A percentile compares a stretch with the other conserved stretches of the same genome.
Evolutionary conservation across 2,113 vertebrate species (phyloP).

Genomic region (Capricornis sumatraensis): DNA sequence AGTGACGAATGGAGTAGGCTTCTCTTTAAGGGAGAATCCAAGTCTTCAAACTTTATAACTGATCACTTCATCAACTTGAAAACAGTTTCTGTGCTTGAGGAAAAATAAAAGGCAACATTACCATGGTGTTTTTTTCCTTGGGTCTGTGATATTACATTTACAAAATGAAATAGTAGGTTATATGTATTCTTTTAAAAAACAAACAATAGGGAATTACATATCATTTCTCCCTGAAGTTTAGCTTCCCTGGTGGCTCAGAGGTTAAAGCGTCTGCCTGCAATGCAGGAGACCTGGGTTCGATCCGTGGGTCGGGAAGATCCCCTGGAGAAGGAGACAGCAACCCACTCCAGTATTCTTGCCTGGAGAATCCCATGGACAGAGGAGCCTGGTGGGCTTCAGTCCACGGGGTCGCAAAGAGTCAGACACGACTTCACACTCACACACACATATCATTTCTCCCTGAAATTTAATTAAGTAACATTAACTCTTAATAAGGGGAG

Average conservation of each 20-base stretch:
- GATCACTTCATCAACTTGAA: slow-evolving; percentile 1
- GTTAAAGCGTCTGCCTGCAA: too few species aligned
- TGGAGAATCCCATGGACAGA: too few species aligned
- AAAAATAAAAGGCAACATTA: background rate
- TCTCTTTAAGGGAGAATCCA: background rate
- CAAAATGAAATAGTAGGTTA: background rate
- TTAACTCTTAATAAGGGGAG: background rate
- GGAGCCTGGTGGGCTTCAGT: too few species aligned
- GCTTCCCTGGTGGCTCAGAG: too few species aligned
- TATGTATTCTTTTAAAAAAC: slow-evolving; percentile 36
- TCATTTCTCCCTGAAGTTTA: background rate
- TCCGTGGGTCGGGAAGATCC: too few species aligned
- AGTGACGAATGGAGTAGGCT: background rate
- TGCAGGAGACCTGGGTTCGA: too few species aligned
- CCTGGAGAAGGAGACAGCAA: too few species aligned
- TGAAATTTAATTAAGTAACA: slow-evolving; percentile 8
- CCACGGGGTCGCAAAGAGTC: too few species aligned
- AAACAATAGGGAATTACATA: background rate
- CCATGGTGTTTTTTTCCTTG: background rate
- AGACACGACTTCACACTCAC: too few species aligned
- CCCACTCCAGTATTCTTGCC: too few species aligned
- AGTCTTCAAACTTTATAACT: background rate
- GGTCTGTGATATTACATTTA: background rate
- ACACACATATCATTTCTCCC: background rate
- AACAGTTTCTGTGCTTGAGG: background rate